phyloP scores from a whole-genome alignment of 2,888 invertebrate species.

The Cerceris ruficornis region DNA sequence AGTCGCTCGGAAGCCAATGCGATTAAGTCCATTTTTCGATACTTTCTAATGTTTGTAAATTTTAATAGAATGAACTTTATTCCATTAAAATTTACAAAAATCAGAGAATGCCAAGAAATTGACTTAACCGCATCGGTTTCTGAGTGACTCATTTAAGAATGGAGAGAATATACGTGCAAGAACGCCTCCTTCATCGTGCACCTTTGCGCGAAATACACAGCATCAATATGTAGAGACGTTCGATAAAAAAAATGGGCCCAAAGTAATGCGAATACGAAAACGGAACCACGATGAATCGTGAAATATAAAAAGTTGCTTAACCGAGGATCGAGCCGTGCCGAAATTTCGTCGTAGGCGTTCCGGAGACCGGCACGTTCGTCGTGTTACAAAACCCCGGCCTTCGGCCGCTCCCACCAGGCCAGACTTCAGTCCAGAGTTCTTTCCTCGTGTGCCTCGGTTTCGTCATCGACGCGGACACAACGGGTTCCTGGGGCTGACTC shows the following conservation, averaged over 20 bases:
- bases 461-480: slow-evolving; percentile 46
- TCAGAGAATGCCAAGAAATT: too few species aligned
- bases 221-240: not conserved
- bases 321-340: slow-evolving; percentile 29
- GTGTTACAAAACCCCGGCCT: slow-evolving; percentile 60
- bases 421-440: slow-evolving; percentile 50
- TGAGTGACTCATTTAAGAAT: too few species aligned
- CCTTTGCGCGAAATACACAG: not conserved
- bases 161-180: not conserved
- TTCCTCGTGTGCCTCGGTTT: slow-evolving; percentile 49
- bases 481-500: slow-evolving; percentile 15
- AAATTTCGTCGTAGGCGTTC: slow-evolving; percentile 60
- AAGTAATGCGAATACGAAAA: not conserved
- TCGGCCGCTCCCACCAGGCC: slow-evolving; percentile 55
- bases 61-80: too few species aligned
- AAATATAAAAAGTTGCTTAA: slow-evolving; percentile 47
- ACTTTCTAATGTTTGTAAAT: too few species aligned
- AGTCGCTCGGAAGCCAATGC: too few species aligned
- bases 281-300: not conserved
- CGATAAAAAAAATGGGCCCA: slow-evolving; percentile 1
- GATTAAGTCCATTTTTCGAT: too few species aligned
- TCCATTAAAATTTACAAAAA: too few species aligned
- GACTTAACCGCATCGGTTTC: too few species aligned
- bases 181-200: not conserved
- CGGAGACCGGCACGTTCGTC: slow-evolving; percentile 37